Base-by-base conservation (phyloP, 1,140 invertebrate genomes). In the Hylaeus volcanicus region DNA sequence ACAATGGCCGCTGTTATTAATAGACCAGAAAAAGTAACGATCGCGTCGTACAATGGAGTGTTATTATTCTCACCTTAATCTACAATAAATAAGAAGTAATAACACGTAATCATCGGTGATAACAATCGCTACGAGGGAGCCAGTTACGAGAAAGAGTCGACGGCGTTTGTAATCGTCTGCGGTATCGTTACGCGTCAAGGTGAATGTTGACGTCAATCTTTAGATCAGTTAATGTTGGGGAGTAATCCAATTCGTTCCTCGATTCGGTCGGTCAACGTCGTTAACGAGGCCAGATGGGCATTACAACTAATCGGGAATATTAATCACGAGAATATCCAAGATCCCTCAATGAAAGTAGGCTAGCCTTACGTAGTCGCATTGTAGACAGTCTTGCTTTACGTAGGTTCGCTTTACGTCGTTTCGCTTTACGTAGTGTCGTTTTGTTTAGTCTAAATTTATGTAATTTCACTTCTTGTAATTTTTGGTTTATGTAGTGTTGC, bases 161-260 rank as follows among this genome's bases (percentile, higher is more conserved):
- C 51, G 41, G n/a, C 63, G 37, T 26, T 26, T 58, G 53, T 74
- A 71, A 79, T 75, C 61, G 43, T 55, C n/a, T 26, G 4, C 8
- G 56, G 58, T 56, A 58, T 58, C 61, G 53, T 51, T 48, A 80
- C n/a, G 5, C 76, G 51, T 63, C 83, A 83, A 83, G 76, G 77
- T 85, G 53, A 75, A 80, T 78, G 65, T 83, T 86, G 83, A 86
- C 73, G 83, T 86, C 80, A 86, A 79, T 86, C 63, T 48, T 26
- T n/a, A 14, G 45, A 74, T 58, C 56, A 58, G n/a, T 69, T 65
- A 48, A 74, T 9, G 61, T 69, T 51, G 26, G 39, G 74, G 64
- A 60, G 61, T 66, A 85, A 85, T 85, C 80, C 74, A 74, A 45
- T 51, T 72, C 39, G 79, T 80, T 71, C 48, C 65, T 41, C 58